A percentile compares a stretch with the other conserved stretches of the same genome.
phyloP scores from a whole-genome alignment of 2,797 vertebrate species.

The Erithacus rubecula region DNA sequence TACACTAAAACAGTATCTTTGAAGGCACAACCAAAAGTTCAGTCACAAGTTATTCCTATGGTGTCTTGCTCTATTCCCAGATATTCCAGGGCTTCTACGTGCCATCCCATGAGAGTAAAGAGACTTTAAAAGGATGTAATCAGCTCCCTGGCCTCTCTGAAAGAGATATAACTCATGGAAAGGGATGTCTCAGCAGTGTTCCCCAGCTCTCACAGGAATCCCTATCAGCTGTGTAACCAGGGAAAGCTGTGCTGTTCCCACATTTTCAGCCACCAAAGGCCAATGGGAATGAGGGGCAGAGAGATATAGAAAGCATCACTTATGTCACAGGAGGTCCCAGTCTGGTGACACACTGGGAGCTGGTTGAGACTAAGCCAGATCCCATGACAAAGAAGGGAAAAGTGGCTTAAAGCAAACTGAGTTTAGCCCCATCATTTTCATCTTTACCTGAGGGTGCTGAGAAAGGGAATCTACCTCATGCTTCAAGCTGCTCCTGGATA shows the following conservation, averaged over 20 bases:
- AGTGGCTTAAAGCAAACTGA: background rate
- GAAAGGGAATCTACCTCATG: background rate
- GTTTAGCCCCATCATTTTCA: background rate
- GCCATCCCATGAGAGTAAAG: background rate
- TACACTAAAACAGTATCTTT: background rate
- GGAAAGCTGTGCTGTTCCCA: background rate
- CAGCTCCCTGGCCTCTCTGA: background rate
- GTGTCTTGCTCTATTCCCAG: background rate
- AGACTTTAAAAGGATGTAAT: background rate
- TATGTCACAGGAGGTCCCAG: background rate
- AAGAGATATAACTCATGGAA: background rate
- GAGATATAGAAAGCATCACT: background rate
- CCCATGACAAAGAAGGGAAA: fast-evolving
- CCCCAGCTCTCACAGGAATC: background rate
- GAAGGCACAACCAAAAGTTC: background rate
- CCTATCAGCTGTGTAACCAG: background rate
- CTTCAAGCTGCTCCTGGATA: background rate
- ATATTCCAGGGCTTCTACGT: background rate
- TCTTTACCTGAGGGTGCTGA: background rate
- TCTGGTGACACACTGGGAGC: background rate
- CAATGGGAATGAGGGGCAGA: background rate
- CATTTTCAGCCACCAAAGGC: background rate
- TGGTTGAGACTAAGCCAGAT: background rate
- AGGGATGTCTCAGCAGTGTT: background rate
- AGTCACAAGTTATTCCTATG: background rate